Evolutionary conservation across 2,797 vertebrate species (phyloP), one percentile per base, ranked within the genome.

Genomic region (Sebastes cheni): DNA sequence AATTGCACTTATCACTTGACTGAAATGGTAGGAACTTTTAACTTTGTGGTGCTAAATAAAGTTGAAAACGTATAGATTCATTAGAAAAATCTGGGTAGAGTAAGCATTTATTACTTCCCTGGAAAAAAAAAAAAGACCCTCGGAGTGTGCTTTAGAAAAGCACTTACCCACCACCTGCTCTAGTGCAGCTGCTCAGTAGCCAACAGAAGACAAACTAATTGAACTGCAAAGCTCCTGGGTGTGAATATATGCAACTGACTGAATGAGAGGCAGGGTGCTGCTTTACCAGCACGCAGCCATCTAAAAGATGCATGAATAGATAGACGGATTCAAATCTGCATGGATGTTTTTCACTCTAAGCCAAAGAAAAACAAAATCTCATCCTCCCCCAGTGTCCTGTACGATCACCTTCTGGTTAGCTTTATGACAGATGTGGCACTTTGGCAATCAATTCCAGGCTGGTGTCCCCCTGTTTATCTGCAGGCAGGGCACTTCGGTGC

Each of bases 111-210:
- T 79, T 67, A 62, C 27, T 64, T 65, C 13, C 4, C 27, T 61
- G 36, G 29, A 55, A 70, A 76, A 62, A 58, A 58, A 39, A 22
- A 54, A 54, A 54, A 58, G 16, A 77, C 59, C 72, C 32, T 66
- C 29, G 22, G 75, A 75, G 72, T 39, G 67, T 59, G 67, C 67
- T 85, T 84, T 29, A 56, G 72, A 82, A 66, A 73, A 81, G 62
- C 72, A 85, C 68, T 88, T 79, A 75, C 6, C 29, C n/a, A 23
- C 84, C 90, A 89, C 83, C 90, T 89, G 91, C 81, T 91, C 70
- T 1, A 8, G 61, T 75, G 79, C 89, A 90, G 84, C 91, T 93
- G 90, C 81, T 88, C 79, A 27, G 50, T 58, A 16, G 72, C 76
- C 42, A 60, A 67, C 72, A 69, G 73, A 67, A 82, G 60, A 86